Evolutionary conservation across 2,797 vertebrate genomes (phyloP).

Genomic region (Onychomys arenicola): DNA sequence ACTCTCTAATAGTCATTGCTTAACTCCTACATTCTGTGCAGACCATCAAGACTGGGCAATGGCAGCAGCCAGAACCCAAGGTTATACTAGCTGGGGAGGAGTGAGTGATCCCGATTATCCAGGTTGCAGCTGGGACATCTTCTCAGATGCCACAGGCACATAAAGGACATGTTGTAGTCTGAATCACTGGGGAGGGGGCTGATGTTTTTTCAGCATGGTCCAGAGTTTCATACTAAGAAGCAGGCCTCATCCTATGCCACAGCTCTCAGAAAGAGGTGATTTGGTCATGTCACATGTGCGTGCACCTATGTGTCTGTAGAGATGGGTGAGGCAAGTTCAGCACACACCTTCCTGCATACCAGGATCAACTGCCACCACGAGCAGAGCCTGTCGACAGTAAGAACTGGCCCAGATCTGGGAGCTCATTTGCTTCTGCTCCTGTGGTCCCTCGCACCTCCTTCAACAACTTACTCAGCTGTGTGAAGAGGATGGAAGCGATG

Average conservation of each 20-base stretch:
- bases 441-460: background rate
- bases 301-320: background rate
- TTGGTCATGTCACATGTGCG: background rate
- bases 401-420: no score
- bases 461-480: background rate
- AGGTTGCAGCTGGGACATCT: background rate
- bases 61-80: no score
- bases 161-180: background rate
- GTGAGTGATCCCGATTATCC: background rate
- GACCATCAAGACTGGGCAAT: accelerated
- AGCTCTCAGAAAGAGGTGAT: background rate
- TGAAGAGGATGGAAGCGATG: accelerated
- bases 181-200: background rate
- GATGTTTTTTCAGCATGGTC: background rate
- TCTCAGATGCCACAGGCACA: background rate
- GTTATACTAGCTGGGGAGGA: background rate
- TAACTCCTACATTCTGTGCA: background rate
- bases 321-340: background rate
- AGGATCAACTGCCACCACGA: background rate
- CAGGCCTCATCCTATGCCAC: accelerated
- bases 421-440: background rate
- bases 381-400: no score
- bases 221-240: background rate
- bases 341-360: no score
- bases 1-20: accelerated